These are phyloP conservation scores for Drosophila arizonae DNA, from an alignment of 1,140 invertebrate species.

Conservation along the genomic window DNA sequence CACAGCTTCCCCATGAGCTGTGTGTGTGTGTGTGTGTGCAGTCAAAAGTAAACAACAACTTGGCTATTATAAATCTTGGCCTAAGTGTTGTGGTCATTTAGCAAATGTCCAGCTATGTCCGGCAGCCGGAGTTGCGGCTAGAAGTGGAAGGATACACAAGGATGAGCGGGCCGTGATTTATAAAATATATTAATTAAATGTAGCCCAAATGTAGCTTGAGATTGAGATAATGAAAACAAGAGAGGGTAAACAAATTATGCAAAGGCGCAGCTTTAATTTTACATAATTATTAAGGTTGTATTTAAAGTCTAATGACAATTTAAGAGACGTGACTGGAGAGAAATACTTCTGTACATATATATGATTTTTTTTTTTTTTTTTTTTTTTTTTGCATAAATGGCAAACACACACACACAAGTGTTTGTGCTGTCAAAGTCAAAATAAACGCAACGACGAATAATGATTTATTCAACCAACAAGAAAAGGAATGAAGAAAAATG, in stretches of 20 bases:
- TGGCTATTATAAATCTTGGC: conserved; percentile 58
- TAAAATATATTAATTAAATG: conserved; percentile 78
- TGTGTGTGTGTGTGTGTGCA: conserved; percentile 50
- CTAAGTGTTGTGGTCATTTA: conserved; percentile 81
- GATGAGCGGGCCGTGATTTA: conserved; percentile 60
- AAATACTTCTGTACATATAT: not conserved
- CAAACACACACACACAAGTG: conserved; percentile 45
- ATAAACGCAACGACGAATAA: conserved; percentile 72
- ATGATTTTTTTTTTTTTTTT: not conserved
- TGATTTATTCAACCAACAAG: conserved; percentile 56
- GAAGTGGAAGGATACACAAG: conserved; percentile 38
- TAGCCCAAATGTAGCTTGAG: conserved; percentile 29
- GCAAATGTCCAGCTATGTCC: conserved; percentile 74
- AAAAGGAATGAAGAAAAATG: conserved; percentile 43
- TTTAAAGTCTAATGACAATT: conserved; percentile 5
- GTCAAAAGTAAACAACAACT: conserved; percentile 72
- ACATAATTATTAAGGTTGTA: conserved; percentile 1
- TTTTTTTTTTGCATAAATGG: not conserved
- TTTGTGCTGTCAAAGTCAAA: conserved; percentile 72
- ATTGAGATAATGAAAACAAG: conserved; percentile 22
- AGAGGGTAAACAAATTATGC: not conserved
- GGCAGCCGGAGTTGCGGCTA: conserved; percentile 68
- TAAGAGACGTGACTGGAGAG: conserved; percentile 12
- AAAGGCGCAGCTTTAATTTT: not conserved
- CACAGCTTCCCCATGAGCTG: conserved; percentile 40